Base-by-base conservation (phyloP, 2,888 invertebrate genomes). In the Scaeva pyrastri region DNA sequence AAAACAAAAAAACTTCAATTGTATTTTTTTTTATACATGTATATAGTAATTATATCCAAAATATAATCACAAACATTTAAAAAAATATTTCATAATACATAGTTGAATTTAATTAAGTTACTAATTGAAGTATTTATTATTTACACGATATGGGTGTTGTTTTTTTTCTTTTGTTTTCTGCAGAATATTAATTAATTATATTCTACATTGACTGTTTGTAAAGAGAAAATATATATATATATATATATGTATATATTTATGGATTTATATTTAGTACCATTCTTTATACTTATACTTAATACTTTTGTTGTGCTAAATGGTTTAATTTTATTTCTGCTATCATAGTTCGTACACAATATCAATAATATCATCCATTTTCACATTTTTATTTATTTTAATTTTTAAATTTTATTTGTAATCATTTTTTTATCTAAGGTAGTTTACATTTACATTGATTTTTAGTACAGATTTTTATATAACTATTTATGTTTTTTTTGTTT, bases 131-230 rank as follows among this genome's bases (percentile, higher is more conserved):
- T 75, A 36, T 71, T 78, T 66, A 41, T 56, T 84, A 84, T 84
- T 73, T 85, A 85, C 85, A 85, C 85, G 85, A 85, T 85, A 85
- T 85, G 85, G 70, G 80, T 85, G 72, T 55, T 78, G 60, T 52
- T 73, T 73, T 58, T 12, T 39, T 73, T 58, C 10, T 39, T 73
- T 66, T 26, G 23, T 68, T 68, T 50, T 31, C 45, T 56, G 19
- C 4, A 41, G 60, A 60, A 41, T 19, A 36, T 31, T 66, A 45
- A 45, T 66, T 66, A 66, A 19, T 58, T 31, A 31, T 66, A 68
- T 75, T 58, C 72, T 72, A 79, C 26, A 26, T 68, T 62, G 62
- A 62, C 23, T 36, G 45, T 68, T 72, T 68, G 58, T 72, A 62
- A 71, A 76, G 80, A 77, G 84, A 81, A 76, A 72, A 62, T 78